phyloP scores from a whole-genome alignment of 2,797 vertebrate genomes.

The Protosalanx chinensis region DNA sequence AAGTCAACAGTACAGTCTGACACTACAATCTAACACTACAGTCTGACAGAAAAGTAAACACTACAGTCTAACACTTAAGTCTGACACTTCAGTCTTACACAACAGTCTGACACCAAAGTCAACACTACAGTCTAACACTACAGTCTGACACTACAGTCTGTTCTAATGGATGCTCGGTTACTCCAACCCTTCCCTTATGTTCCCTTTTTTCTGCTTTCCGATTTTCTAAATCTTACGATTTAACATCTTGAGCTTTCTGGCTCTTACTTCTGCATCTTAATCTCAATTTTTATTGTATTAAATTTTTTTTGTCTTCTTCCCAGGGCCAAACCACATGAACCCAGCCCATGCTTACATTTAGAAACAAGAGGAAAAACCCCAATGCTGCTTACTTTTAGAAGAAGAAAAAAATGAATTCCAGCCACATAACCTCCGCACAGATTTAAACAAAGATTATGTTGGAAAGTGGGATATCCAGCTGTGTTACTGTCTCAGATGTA shows the following conservation, averaged over 20 bases:
- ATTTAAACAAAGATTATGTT: constrained; percentile 24
- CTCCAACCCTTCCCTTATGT: too few species aligned
- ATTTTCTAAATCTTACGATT: too few species aligned
- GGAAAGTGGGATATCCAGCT: constrained; percentile 4
- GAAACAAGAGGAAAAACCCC: background rate
- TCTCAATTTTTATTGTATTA: background rate
- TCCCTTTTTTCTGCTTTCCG: too few species aligned
- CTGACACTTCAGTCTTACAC: too few species aligned
- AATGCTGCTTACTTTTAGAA: constrained; percentile 32
- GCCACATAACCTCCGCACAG: constrained; percentile 12
- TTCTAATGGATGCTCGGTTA: too few species aligned
- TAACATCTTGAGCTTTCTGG: background rate
- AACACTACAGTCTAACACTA: too few species aligned
- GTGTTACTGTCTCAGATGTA: constrained; percentile 17
- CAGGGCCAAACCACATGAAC: background rate
- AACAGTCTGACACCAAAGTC: too few species aligned
- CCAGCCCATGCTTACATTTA: background rate
- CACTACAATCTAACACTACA: too few species aligned
- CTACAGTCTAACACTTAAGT: too few species aligned
- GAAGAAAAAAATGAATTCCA: constrained; percentile 12
- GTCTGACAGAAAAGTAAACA: too few species aligned
- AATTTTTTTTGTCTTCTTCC: background rate
- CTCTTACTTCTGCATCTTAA: background rate
- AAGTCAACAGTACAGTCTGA: too few species aligned
- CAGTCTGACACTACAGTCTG: too few species aligned